Conservation (phyloP, 2,797 vertebrate species). For the Bovichtus variegatus region DNA sequence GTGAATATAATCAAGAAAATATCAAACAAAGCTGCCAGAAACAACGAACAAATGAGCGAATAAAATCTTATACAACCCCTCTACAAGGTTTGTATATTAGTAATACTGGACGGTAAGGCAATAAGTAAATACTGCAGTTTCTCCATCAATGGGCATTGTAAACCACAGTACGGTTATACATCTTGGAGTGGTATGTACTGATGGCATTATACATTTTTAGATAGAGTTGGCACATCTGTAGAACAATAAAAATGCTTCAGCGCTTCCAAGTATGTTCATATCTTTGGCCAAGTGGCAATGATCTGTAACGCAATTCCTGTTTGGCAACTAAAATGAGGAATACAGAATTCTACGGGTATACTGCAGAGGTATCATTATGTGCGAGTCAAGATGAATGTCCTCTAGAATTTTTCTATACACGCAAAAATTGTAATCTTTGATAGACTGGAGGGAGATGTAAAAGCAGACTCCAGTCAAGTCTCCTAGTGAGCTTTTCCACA, state of each 20-base stretch:
- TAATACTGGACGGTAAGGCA: slow-evolving; percentile 65
- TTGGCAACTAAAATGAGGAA: slow-evolving; percentile 40
- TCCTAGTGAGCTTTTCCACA: slow-evolving; percentile 87
- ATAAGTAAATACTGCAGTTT: slow-evolving; percentile 49
- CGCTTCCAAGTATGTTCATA: slow-evolving; percentile 20
- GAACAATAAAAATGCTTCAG: slow-evolving; percentile 42
- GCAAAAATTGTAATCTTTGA: slow-evolving; percentile 20
- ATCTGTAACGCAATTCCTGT: slow-evolving; percentile 39
- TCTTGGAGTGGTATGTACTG: slow-evolving; percentile 16
- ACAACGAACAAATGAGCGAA: slow-evolving; percentile 36
- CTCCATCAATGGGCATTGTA: not conserved
- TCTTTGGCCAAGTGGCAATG: slow-evolving; percentile 63
- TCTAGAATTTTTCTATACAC: slow-evolving; percentile 1
- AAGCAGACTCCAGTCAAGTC: slow-evolving; percentile 24
- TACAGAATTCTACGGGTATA: slow-evolving; percentile 14
- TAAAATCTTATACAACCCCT: slow-evolving; percentile 19
- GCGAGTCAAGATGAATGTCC: slow-evolving; percentile 25
- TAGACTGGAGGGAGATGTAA: slow-evolving; percentile 22
- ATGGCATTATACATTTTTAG: slow-evolving; percentile 3
- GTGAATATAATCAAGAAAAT: slow-evolving; percentile 31
- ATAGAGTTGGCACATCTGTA: slow-evolving; percentile 34
- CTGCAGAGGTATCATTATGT: slow-evolving; percentile 48
- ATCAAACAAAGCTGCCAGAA: slow-evolving; percentile 68
- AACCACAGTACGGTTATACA: slow-evolving; percentile 31
- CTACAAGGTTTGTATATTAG: slow-evolving; percentile 13